Base-by-base conservation (phyloP, 2,888 invertebrate species). In the Lasioglossum calceatum region DNA sequence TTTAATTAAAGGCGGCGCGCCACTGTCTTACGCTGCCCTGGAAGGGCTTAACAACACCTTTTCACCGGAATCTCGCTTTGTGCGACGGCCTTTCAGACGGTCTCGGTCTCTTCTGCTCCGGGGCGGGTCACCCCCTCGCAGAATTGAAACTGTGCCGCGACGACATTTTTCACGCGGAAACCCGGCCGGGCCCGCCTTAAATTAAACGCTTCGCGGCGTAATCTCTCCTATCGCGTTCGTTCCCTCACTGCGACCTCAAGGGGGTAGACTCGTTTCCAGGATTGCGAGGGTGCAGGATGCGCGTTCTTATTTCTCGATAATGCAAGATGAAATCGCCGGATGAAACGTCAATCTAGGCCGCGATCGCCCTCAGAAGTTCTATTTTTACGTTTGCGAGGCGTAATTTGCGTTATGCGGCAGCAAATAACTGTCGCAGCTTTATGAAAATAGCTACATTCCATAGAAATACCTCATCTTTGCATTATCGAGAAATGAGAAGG, bases 1-100 rank as follows among this genome's bases (percentile, higher is more conserved):
- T 95, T 95, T 95, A 95, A 95, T 95, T 95, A 95, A 95, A 94
- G 94, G 92, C 92, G 92, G 91, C 89, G 85, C 80, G 92, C 90
- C 92, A 23, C 64, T 93, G 93, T 93, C 93, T 94, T 93, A 92
- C 91, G 92, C 91, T 19, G 86, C 84, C 23, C 83, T 86, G 81
- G 92, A 92, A 89, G 92, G 91, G 92, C 92, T 92, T 92, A 92
- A 94, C 94, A 93, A 92, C 94, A 93, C 93, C 95, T 93, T 94
- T 94, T 92, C 85, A 92, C 92, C 91, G 91, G 91, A 88, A 85
- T 81, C 89, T 81, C 84, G 84, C 89, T 85, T 90, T 93, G 92
- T 92, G 86, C 83, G 87, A 87, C 88, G 89, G 87, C 88, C 91
- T 90, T 85, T 92, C 91, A 87, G 90, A 84, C 87, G 44, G 44